These are phyloP conservation scores for Galerucella nymphaeae DNA, from an alignment of 2,888 invertebrate genomes.

Conservation along the genomic window DNA sequence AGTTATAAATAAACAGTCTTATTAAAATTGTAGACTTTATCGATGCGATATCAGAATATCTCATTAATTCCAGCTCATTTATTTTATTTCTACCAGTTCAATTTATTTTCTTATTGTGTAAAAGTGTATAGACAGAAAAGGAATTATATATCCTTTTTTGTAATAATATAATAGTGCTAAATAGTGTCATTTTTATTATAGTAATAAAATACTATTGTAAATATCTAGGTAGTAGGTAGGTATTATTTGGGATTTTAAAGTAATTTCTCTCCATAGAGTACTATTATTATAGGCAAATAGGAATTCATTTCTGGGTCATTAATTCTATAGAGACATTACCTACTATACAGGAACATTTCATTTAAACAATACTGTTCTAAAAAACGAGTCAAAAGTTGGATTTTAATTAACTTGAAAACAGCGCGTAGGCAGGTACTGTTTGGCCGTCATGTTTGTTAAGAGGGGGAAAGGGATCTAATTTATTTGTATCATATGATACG, in stretches of 20 bases:
- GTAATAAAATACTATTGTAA: background rate
- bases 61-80: slow-evolving; percentile 5
- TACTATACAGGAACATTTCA: too few species aligned
- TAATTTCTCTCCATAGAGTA: too few species aligned
- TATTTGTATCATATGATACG: slow-evolving; percentile 4
- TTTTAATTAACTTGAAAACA: background rate
- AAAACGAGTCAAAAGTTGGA: background rate
- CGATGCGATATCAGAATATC: background rate
- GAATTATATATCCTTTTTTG: background rate
- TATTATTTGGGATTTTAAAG: background rate
- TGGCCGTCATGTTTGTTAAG: background rate
- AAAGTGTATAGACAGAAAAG: background rate
- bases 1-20: background rate
- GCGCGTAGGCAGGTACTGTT: background rate
- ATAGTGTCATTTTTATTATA: background rate
- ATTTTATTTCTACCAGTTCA: background rate
- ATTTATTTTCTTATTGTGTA: background rate
- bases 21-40: slow-evolving; percentile 1
- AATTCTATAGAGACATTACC: too few species aligned
- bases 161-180: background rate
- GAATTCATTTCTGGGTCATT: too few species aligned
- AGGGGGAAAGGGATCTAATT: background rate
- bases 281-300: too few species aligned
- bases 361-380: background rate
- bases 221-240: background rate